Evolutionary conservation across 2,888 invertebrate species (phyloP).

Genomic region (Slavum lentiscoides): DNA sequence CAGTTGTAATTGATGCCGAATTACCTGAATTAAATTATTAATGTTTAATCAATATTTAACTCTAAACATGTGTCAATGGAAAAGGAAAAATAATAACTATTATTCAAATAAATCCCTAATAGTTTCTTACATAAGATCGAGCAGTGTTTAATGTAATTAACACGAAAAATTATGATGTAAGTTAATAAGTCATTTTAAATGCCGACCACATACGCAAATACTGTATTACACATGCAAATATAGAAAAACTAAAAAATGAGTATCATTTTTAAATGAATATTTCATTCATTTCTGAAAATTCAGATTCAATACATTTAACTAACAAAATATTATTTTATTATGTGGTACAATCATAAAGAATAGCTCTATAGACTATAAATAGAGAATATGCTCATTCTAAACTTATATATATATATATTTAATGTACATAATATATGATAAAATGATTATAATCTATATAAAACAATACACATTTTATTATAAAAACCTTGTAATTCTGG

Average conservation of each 20-base stretch:
- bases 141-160: background rate
- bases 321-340: no score
- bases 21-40: conserved; percentile 63
- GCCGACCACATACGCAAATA: no score
- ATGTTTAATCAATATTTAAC: conserved; percentile 23
- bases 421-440: background rate
- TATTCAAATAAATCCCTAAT: background rate
- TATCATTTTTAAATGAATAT: no score
- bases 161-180: no score
- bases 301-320: no score
- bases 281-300: no score
- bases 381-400: no score
- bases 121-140: background rate
- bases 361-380: no score
- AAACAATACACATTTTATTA: background rate
- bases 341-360: no score
- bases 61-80: conserved; percentile 38
- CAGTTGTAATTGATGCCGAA: conserved; percentile 72
- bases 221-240: no score
- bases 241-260: no score
- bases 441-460: background rate
- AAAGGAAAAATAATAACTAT: background rate
- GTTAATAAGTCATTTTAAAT: background rate
- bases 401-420: no score
- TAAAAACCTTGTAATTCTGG: conserved; percentile 87